Evolutionary conservation across 1,140 invertebrate genomes (phyloP), one percentile per base, ranked within the genome.

Genomic region (Drusus annulatus): DNA sequence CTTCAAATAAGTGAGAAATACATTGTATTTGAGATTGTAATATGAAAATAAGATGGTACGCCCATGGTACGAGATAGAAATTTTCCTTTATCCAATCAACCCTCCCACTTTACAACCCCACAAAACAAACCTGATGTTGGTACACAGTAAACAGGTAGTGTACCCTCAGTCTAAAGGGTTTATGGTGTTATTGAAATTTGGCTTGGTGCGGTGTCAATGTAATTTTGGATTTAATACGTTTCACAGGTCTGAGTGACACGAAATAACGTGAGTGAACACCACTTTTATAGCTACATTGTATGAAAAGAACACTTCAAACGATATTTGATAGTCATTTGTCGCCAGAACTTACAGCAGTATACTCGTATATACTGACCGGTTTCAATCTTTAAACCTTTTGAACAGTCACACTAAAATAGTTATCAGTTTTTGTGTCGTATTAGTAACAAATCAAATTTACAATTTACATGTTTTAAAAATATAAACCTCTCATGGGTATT

Each of bases 31-130:
- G 36, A 45, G 36, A 45, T 13, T 13, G 2, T 10, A 45, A 45
- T 45, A 45, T 45, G 5, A 45, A 45, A 45, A 45, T 45, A 45
- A 8, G 8, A 13, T 13, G 36, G 36, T 13, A 45, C 36, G 13
- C 36, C 36, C 36, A 16, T 17, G 58, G 31, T 8, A 31, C 1
- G 31, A 31, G 31, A 13, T 25, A 31, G 31, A 19, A 36, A 10
- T 36, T 68, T 31, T 25, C 28, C 63, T 36, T 68, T 31, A 68
- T 68, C 63, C 31, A 68, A 68, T 68, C 31, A 68, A 28, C 63
- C 63, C 17, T 10, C n/a, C 63, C 63, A 25, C 16, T 31, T 45
- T 45, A 16, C 17, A 36, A 68, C n/a, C 63, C 17, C 31, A 19
- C 31, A 19, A 68, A 68, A 68, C 63, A 68, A 50, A 68, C 25